These are phyloP conservation scores for Pantherophis guttatus DNA, from an alignment of 2,113 vertebrate genomes.

Conservation along the genomic window DNA sequence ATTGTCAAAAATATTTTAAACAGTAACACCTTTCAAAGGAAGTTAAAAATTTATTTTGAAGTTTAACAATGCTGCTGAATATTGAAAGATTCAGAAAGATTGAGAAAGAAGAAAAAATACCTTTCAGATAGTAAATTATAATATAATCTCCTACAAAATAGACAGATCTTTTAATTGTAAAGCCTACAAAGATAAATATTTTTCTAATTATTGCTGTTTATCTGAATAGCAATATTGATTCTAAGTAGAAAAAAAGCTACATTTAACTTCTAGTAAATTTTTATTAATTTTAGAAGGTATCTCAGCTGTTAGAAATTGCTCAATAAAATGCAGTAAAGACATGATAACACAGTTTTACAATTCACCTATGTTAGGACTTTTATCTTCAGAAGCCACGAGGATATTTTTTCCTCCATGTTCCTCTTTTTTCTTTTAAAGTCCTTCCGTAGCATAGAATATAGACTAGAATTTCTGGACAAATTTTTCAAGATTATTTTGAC, in stretches of 20 bases:
- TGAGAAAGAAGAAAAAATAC: not conserved
- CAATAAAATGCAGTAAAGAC: not conserved
- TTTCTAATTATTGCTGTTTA: not conserved
- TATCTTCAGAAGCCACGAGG: not conserved
- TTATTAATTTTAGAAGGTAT: not conserved
- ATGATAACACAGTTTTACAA: not conserved
- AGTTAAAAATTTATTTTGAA: constrained; percentile 2
- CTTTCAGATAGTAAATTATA: not conserved
- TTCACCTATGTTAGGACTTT: not conserved
- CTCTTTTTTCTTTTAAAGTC: not conserved
- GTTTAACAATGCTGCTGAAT: not conserved
- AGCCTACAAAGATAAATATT: not conserved
- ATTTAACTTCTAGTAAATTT: not conserved
- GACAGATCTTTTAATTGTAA: not conserved
- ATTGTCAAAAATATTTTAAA: not conserved
- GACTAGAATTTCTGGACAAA: not conserved
- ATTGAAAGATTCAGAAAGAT: constrained; percentile 15
- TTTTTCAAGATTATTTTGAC: not conserved
- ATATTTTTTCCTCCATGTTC: not conserved
- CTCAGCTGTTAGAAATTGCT: not conserved
- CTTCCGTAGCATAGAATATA: not conserved
- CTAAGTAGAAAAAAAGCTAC: not conserved
- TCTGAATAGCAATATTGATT: not conserved
- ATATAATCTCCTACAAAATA: not conserved
- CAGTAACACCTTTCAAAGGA: not conserved